These are phyloP conservation scores for Lepus americanus DNA, from an alignment of 2,113 vertebrate species.

Conservation along the genomic window DNA sequence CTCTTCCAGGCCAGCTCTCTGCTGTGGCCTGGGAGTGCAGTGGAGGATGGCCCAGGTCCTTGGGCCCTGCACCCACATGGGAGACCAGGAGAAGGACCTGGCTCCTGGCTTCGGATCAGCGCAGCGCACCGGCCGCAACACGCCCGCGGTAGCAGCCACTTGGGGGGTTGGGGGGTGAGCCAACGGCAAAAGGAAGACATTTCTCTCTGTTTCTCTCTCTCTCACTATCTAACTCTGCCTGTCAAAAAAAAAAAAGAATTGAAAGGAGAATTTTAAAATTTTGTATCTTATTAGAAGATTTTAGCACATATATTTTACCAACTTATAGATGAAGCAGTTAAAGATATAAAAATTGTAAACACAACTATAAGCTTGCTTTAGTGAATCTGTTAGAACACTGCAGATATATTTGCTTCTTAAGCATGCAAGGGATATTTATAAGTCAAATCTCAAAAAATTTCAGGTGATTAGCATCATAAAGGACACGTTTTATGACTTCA, in stretches of 20 bases:
- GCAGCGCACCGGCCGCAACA: no score
- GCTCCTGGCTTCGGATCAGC: no score
- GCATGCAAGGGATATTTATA: background rate
- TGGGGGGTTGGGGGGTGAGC: no score
- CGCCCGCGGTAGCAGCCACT: no score
- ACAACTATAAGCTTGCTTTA: background rate
- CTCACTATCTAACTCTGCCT: no score
- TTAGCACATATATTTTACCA: background rate
- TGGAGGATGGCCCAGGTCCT: no score
- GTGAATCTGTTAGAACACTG: background rate
- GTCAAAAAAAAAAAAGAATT: background rate
- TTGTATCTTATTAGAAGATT: conserved; percentile 12
- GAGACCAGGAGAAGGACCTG: no score
- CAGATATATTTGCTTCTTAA: background rate
- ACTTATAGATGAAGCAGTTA: background rate
- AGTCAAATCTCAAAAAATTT: conserved; percentile 42
- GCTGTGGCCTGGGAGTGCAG: no score
- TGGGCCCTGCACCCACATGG: no score
- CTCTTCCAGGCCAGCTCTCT: no score
- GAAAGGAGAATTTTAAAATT: conserved; percentile 6
- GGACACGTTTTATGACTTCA: background rate
- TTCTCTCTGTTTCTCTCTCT: no score
- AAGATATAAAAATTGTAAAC: background rate
- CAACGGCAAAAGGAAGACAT: no score
- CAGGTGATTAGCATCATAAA: conserved; percentile 22